Evolutionary conservation across 2,113 vertebrate species (phyloP).

Genomic region (Zosterops pallidus): DNA sequence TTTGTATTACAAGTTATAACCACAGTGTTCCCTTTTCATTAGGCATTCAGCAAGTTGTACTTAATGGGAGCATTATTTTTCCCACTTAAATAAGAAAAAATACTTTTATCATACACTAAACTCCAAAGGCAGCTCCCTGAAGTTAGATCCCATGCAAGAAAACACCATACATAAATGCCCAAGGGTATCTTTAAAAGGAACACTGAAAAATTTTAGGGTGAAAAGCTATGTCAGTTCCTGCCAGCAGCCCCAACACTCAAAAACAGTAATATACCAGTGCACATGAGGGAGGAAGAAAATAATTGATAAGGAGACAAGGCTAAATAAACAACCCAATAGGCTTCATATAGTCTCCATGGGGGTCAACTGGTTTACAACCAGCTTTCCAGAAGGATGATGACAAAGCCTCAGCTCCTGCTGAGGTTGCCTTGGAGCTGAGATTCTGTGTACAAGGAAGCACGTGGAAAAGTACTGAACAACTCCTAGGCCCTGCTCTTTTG

Average conservation of each 20-base stretch:
- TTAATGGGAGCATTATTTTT: constrained; percentile 59
- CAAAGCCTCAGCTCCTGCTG: neutral
- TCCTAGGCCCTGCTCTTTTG: neutral
- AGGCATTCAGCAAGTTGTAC: constrained; percentile 36
- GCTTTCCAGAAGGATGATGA: neutral
- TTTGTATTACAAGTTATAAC: constrained; percentile 72
- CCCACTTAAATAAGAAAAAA: constrained; percentile 61
- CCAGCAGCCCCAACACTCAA: constrained; percentile 48
- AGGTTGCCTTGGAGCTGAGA: neutral
- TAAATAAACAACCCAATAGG: neutral
- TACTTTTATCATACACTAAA: constrained; percentile 48
- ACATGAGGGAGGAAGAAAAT: neutral
- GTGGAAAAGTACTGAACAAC: neutral
- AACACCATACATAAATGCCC: constrained; percentile 48
- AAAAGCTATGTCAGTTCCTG: constrained; percentile 39
- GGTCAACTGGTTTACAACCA: neutral
- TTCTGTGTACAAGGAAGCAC: neutral
- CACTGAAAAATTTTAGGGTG: constrained; percentile 50
- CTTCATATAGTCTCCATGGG: neutral
- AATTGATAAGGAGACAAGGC: neutral
- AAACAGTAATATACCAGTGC: constrained; percentile 40
- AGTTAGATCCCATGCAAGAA: constrained; percentile 9
- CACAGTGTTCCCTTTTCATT: constrained; percentile 68
- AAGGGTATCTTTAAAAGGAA: constrained; percentile 32
- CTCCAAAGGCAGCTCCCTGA: constrained; percentile 57